phyloP scores from a whole-genome alignment of 1,140 invertebrate genomes.

The Fopius arisanus region DNA sequence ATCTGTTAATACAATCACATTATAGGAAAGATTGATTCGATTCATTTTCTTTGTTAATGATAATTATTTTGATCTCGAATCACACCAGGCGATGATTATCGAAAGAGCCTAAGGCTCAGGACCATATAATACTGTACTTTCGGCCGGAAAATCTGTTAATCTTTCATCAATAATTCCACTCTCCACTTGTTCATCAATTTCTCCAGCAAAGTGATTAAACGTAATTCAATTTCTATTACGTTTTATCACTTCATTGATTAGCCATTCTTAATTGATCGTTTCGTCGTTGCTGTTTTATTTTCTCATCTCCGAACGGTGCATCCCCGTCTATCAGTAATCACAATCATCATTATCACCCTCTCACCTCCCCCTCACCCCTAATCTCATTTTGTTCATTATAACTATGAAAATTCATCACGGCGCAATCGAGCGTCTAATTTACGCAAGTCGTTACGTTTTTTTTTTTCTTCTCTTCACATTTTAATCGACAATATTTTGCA shows the following conservation, averaged over 20 bases:
- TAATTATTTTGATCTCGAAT: conserved; percentile 14
- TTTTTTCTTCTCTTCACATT: no score
- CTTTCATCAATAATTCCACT: not conserved
- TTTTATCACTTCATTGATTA: not conserved
- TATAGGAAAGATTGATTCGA: conserved; percentile 6
- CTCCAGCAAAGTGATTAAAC: no score
- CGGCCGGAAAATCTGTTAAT: conserved; percentile 24
- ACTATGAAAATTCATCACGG: conserved; percentile 2
- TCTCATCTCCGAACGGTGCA: not conserved
- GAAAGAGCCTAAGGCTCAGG: conserved; percentile 28
- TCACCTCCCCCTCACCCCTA: not conserved
- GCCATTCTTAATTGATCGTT: not conserved
- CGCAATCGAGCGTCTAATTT: conserved; percentile 19
- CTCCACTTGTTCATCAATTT: not conserved
- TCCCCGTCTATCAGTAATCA: no score
- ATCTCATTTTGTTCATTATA: not conserved
- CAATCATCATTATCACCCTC: not conserved
- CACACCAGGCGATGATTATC: conserved; percentile 22
- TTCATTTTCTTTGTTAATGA: conserved; percentile 16
- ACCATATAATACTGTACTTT: conserved; percentile 30
- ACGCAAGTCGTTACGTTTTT: not conserved
- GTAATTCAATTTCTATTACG: not conserved
- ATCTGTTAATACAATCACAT: conserved; percentile 5
- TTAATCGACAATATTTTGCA: not conserved
- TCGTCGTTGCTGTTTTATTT: not conserved